Conservation (phyloP, 2,888 invertebrate genomes). For the Caenorhabditis sp. region DNA sequence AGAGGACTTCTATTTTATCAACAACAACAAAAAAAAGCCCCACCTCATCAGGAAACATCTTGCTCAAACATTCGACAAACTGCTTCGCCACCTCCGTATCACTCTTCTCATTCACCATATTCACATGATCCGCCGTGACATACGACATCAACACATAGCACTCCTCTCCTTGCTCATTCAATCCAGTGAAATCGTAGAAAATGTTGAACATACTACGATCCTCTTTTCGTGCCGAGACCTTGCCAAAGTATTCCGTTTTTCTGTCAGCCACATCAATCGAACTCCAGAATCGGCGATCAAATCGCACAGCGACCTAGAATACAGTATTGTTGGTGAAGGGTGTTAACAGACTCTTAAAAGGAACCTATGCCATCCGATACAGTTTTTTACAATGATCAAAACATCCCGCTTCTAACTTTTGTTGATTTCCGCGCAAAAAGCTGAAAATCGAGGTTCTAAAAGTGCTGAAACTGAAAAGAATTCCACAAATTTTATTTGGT, state of each 20-base stretch:
- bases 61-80: constrained; percentile 71
- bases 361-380: no score
- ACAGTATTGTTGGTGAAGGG: no score
- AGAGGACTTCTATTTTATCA: no score
- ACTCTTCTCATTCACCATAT: constrained; percentile 69
- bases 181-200: constrained; percentile 73
- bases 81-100: constrained; percentile 72
- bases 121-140: constrained; percentile 72
- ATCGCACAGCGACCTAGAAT: constrained; percentile 73
- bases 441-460: no score
- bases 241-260: constrained; percentile 71
- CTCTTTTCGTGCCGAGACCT: constrained; percentile 69
- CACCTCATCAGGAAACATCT: constrained; percentile 73
- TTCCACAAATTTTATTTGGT: no score
- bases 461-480: no score
- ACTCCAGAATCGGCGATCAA: constrained; percentile 73
- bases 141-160: constrained; percentile 72
- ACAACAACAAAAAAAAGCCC: no score
- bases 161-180: constrained; percentile 11
- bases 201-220: constrained; percentile 73
- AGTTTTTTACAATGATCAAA: no score
- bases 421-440: no score
- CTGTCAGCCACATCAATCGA: constrained; percentile 63
- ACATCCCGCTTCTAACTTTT: no score
- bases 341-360: no score